Evolutionary conservation across 2,888 invertebrate genomes (phyloP).

Genomic region (Amblyjoppa proteus): DNA sequence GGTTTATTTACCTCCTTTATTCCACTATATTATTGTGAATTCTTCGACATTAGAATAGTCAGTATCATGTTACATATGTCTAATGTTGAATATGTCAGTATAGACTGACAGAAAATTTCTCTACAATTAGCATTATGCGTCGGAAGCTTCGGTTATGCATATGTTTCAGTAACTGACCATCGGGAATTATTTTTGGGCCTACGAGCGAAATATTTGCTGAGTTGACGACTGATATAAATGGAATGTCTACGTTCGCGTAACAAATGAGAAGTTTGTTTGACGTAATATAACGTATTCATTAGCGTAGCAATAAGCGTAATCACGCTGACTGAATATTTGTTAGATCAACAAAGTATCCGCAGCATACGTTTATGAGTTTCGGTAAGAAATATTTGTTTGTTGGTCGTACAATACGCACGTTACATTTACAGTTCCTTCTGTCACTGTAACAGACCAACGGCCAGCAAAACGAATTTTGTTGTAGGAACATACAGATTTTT

Average conservation of each 20-base stretch:
- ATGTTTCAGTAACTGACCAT: too few species aligned
- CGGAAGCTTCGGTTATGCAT: too few species aligned
- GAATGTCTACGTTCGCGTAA: neutral
- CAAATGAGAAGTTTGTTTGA: neutral
- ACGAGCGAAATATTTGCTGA: neutral
- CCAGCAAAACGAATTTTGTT: conserved; percentile 1
- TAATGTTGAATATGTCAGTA: too few species aligned
- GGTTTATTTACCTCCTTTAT: too few species aligned
- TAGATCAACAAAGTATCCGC: neutral
- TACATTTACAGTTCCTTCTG: neutral
- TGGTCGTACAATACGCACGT: neutral
- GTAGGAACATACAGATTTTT: conserved; percentile 2
- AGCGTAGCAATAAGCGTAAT: neutral
- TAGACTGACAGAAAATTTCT: too few species aligned
- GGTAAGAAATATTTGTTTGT: neutral
- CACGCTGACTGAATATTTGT: neutral
- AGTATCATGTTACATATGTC: too few species aligned
- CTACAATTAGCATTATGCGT: too few species aligned
- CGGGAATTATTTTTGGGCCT: neutral
- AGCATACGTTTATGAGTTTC: neutral
- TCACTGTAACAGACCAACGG: conserved; percentile 2
- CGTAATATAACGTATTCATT: neutral
- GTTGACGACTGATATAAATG: neutral
- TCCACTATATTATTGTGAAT: too few species aligned
- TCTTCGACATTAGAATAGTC: too few species aligned